Evolutionary conservation across 2,113 vertebrate species (phyloP).

Genomic region (Benitochromis conjunctus): DNA sequence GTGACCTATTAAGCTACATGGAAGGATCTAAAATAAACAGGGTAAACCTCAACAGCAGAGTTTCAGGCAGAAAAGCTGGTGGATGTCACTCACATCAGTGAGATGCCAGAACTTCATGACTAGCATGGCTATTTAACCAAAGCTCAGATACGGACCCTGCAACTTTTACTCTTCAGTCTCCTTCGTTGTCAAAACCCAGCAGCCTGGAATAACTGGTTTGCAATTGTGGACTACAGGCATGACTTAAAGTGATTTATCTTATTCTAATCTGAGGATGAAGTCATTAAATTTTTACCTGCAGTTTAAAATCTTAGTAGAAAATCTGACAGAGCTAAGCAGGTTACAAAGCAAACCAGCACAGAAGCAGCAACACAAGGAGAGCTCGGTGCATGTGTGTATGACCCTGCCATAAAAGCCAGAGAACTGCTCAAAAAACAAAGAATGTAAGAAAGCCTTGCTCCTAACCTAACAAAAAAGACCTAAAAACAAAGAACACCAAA

Average conservation of each 20-base stretch:
- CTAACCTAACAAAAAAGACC: background rate
- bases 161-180: background rate
- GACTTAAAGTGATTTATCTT: background rate
- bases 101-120: background rate
- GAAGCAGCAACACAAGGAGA: background rate
- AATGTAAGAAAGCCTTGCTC: background rate
- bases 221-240: background rate
- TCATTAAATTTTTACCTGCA: background rate
- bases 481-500: background rate
- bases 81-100: background rate
- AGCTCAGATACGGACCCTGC: fast-evolving
- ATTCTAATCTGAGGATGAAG: background rate
- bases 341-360: background rate
- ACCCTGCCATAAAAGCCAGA: background rate
- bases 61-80: background rate
- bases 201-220: background rate
- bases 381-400: background rate
- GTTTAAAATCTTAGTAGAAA: background rate
- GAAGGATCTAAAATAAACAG: background rate
- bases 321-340: background rate
- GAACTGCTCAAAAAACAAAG: background rate
- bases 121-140: background rate
- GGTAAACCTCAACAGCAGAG: background rate
- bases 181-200: background rate
- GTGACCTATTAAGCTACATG: background rate